A percentile compares a stretch with the other conserved stretches of the same genome.
Evolutionary conservation across 1,140 invertebrate genomes (phyloP).

Genomic region (Megalonaias nervosa): DNA sequence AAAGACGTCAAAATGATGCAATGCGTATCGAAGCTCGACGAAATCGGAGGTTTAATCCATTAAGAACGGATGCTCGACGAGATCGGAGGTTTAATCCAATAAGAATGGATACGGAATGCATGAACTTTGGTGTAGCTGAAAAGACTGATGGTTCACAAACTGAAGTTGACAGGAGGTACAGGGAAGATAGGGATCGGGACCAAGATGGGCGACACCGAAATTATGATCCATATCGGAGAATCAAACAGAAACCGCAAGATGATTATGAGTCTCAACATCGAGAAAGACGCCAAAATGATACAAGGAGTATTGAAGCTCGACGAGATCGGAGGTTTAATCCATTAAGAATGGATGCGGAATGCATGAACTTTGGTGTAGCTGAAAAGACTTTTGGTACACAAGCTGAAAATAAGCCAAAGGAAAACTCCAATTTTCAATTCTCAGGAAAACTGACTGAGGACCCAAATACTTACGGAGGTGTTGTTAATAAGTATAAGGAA

Average conservation of each 20-base stretch:
- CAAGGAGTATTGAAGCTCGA: background rate
- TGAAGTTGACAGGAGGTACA: conserved; percentile 4
- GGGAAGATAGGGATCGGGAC: conserved; percentile 27
- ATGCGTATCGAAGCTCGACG: background rate
- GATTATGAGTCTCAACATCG: conserved; percentile 44
- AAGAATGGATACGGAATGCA: conserved; percentile 18
- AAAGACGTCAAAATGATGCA: conserved; percentile 40
- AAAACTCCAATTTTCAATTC: conserved; percentile 93
- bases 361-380: conserved; percentile 3
- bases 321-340: conserved; percentile 27
- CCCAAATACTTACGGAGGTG: conserved; percentile 95
- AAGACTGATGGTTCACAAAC: too few relatives aligned
- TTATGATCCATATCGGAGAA: conserved; percentile 23
- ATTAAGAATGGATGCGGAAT: conserved; percentile 17
- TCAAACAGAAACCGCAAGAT: conserved; percentile 48
- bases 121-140: conserved; percentile 7
- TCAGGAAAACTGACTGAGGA: conserved; percentile 98
- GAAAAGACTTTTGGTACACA: conserved; percentile 16
- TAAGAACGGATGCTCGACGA: conserved; percentile 5
- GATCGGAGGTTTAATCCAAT: conserved; percentile 25
- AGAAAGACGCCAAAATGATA: conserved; percentile 39
- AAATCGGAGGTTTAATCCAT: conserved; percentile 27
- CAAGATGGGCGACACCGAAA: conserved; percentile 20
- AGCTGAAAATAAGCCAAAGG: conserved; percentile 77
- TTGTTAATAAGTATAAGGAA: conserved; percentile 98